phyloP scores from a whole-genome alignment of 2,888 invertebrate species.

The Aleiodes testaceus region DNA sequence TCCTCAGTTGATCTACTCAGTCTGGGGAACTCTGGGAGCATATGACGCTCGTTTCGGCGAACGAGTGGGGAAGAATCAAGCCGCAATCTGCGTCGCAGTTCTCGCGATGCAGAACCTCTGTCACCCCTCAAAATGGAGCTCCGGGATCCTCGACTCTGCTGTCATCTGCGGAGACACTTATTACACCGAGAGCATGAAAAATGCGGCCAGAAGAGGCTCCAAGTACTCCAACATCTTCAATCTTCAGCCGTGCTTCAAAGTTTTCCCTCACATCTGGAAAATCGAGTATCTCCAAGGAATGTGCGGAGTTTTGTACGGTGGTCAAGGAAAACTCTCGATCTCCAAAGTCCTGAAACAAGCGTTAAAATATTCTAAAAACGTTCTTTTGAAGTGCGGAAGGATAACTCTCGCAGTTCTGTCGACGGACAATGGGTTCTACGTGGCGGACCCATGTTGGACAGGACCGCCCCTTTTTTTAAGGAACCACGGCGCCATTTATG shows the following conservation, averaged over 20 bases:
- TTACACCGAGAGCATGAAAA: constrained; percentile 62
- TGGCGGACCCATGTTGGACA: constrained; percentile 64
- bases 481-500: constrained; percentile 64
- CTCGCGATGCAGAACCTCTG: constrained; percentile 63
- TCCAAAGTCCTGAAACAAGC: constrained; percentile 53
- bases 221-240: constrained; percentile 60
- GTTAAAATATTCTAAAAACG: constrained; percentile 55
- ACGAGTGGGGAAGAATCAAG: constrained; percentile 63
- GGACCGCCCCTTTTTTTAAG: constrained; percentile 66
- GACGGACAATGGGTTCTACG: constrained; percentile 62
- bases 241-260: constrained; percentile 59
- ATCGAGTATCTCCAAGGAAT: constrained; percentile 58
- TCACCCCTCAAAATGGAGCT: constrained; percentile 65
- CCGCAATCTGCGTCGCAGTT: constrained; percentile 63
- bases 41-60: constrained; percentile 63
- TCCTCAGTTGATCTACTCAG: constrained; percentile 63
- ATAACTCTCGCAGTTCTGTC: constrained; percentile 58
- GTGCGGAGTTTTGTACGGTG: constrained; percentile 64
- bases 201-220: constrained; percentile 44
- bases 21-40: constrained; percentile 67
- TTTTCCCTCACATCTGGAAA: constrained; percentile 64
- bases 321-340: constrained; percentile 51
- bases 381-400: constrained; percentile 64
- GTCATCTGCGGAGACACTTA: constrained; percentile 67
- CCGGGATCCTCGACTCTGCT: constrained; percentile 66